Base-by-base conservation (phyloP, 2,888 invertebrate species). In the Baccha elongata region DNA sequence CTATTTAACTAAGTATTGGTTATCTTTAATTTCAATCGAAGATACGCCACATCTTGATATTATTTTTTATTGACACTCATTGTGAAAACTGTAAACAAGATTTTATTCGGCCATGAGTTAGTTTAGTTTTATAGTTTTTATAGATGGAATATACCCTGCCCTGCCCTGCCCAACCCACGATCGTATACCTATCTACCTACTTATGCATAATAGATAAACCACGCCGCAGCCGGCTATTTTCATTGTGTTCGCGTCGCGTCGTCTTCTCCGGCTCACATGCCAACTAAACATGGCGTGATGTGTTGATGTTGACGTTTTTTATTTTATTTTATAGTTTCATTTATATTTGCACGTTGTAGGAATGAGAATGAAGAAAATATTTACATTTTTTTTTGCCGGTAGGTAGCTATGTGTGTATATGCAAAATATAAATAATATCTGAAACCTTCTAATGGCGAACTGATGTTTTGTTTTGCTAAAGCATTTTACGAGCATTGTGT, bases 81-180 rank as follows among this genome's bases (percentile, higher is more conserved):
- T 69, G 46, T 48, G 3, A 35, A 60, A 69, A 75, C 71, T 44
- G 75, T 81, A 81, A 81, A 81, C 80, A 81, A 71, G 64, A 65
- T 60, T 58, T 46, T 58, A 65, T 50, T 69, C 44, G 71, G 10
- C 75, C 80, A 74, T 64, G 75, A 60, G 80, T 74, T 55, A 80
- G 53, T 62, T 69, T 58, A 35, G 46, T n/a, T 42, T 23, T 26
- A 42, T 58, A 23, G 5, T 17, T 60, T 42, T 32, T 29, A 29
- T 44, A 29, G 21, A 29, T 60, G 29, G 17, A 29, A 15, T 35
- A 15, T 35, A 23, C 15, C 10, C 15, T 48, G 13, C 11, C 42
- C 29, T 21, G 40, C 46, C 42, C 17, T 26, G 11, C 46, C 35
- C 58, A 26, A 29, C 44, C 60, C 42, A 44, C 60, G 29, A 26